Evolutionary conservation across 2,888 invertebrate species (phyloP).

Genomic region (Matsumyia berberina): DNA sequence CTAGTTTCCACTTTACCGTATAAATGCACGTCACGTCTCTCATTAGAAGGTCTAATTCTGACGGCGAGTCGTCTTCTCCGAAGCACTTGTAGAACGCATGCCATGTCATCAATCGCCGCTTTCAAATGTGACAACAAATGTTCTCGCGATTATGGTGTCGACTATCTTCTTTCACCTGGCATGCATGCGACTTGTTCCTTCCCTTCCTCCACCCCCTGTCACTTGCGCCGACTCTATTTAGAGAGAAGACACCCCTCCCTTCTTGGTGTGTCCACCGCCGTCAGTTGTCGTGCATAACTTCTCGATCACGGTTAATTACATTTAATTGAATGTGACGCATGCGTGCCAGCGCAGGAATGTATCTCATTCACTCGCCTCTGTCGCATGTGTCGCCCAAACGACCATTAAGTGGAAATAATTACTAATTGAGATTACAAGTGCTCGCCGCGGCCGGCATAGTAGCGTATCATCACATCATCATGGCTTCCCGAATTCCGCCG

Average conservation of each 20-base stretch:
- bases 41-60: slow-evolving; percentile 40
- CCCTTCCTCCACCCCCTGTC: background rate
- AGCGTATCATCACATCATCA: slow-evolving; percentile 62
- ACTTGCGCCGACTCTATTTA: too few relatives aligned
- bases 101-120: slow-evolving; percentile 50
- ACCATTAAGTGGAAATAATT: slow-evolving; percentile 63
- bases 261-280: slow-evolving; percentile 39
- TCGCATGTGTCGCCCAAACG: slow-evolving; percentile 41
- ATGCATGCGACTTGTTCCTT: slow-evolving; percentile 43
- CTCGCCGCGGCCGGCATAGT: background rate
- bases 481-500: slow-evolving; percentile 71
- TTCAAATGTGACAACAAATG: slow-evolving; percentile 54
- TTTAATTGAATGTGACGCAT: slow-evolving; percentile 76
- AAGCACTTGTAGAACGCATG: slow-evolving; percentile 26
- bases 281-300: slow-evolving; percentile 71
- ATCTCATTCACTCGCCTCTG: slow-evolving; percentile 31
- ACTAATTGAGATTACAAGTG: slow-evolving; percentile 68
- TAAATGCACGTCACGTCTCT: slow-evolving; percentile 39
- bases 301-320: slow-evolving; percentile 75
- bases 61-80: slow-evolving; percentile 15
- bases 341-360: slow-evolving; percentile 68
- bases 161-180: slow-evolving; percentile 57
- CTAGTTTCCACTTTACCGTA: background rate
- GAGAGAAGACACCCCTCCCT: slow-evolving; percentile 42
- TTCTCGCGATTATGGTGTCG: slow-evolving; percentile 23